Evolutionary conservation across 2,797 vertebrate species (phyloP), one percentile per base, ranked within the genome.

Genomic region (Borostomias antarcticus): DNA sequence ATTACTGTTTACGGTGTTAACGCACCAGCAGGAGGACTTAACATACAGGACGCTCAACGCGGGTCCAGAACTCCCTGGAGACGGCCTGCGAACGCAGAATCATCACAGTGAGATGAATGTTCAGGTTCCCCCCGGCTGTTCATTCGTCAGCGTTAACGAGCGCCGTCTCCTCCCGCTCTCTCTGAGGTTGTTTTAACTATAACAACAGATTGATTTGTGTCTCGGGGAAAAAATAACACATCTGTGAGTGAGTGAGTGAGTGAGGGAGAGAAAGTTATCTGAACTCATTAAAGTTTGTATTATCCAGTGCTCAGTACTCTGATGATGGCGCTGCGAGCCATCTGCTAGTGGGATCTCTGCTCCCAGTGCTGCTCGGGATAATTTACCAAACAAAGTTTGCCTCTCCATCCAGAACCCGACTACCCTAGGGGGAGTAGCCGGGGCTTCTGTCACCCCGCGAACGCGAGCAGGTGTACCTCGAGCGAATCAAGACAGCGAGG

Each of bases 221-320:
- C 85, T 83, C 75, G 52, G 70, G 81, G 82, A 76, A 77, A 70
- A 70, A 79, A 73, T 80, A 78, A 72, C 3, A n/a, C 37, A 15
- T 17, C 79, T 79, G 77, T 65, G 86, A 85, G 74, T 54, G 73
- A 79, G 70, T 28, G 72, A 81, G 77, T 65, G 86, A 85, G 74
- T 54, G 73, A 79, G 70, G 25, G 72, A 81, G 77, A 71, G 62
- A 89, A 91, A 91, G 85, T 88, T 91, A 83, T 81, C 88, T 91
- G 80, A 91, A 90, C 86, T 92, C 85, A 89, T 90, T 91, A 89
- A 91, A 92, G 89, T 91, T 92, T 86, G 79, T 81, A 86, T 88
- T 79, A 90, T 85, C 82, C 82, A 84, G 80, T 89, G 86, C 90
- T 92, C 85, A 88, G 87, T 74, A 70, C 77, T 74, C 79, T 82